Base-by-base conservation (phyloP, 2,888 invertebrate genomes). In the Chymomyza caudatula region DNA sequence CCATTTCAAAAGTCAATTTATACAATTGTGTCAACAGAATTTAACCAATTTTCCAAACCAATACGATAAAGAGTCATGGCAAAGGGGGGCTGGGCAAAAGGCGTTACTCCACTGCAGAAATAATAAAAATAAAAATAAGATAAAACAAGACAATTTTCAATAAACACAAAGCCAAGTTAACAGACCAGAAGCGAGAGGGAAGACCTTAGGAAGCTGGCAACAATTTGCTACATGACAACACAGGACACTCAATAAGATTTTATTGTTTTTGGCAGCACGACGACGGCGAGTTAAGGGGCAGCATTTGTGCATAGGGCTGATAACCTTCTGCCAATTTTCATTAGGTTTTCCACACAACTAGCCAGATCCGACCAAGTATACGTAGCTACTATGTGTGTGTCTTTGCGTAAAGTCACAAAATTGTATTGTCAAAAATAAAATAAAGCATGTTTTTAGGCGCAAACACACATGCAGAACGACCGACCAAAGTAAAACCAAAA, bases 391-490 rank as follows among this genome's bases (percentile, higher is more conserved):
- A 47, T 52, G 56, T 57, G 23, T 58, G 65, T 59, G 52, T 53
- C 49, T 56, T 22, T 64, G 54, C 61, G 77, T 67, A 77, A 87
- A 85, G 84, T 83, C 84, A 78, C 81, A 75, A 82, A 85, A 82
- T 87, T 75, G 84, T 82, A 87, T 87, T 82, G 87, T 80, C 84
- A 64, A 80, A 83, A 82, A 54, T 85, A 87, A 82, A 85, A 87
- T 82, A 85, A 80, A 80, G 64, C 77, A 78, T 85, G 86, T 85
- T 87, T 71, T 67, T 60, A 73, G 71, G 67, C 67, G 67, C 69
- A 74, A 69, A 57, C 73, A 65, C 49, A 56, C 6, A 6, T 42
- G 23, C 23, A 42, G 56, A 59, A 49, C 29, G 56, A 44, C 22
- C 20, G 29, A 57, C 65, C 62, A 25, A 53, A 67, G 63, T 60